A percentile compares a stretch with the other conserved stretches of the same genome.
Conservation (phyloP, 2,113 vertebrate species). For the Siphamia tubifer region DNA sequence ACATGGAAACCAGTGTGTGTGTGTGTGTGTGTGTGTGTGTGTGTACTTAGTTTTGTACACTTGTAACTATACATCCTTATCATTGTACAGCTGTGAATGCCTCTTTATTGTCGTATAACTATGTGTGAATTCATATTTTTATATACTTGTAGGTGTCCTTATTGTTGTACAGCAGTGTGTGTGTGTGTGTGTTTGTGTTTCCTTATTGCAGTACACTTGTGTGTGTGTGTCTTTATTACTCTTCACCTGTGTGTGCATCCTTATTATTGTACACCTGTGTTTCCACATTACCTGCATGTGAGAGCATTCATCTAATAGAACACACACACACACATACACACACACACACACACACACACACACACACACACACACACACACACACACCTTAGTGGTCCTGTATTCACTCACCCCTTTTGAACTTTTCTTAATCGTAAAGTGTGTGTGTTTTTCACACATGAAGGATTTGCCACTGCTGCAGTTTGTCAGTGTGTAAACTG, state of each 20-base stretch:
- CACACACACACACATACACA: too few species aligned
- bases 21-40: slow-evolving; percentile 2
- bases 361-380: too few species aligned
- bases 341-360: too few species aligned
- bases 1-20: too few species aligned
- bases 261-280: background rate
- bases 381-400: slow-evolving; percentile 31
- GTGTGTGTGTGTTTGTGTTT: background rate
- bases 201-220: background rate
- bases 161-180: background rate
- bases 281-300: slow-evolving; percentile 3
- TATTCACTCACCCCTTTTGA: slow-evolving; percentile 45
- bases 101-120: background rate
- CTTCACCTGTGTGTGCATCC: too few species aligned
- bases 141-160: background rate
- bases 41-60: too few species aligned
- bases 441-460: background rate
- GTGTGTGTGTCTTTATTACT: too few species aligned
- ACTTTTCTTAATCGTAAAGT: background rate
- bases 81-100: background rate
- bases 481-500: background rate
- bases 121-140: slow-evolving; percentile 3
- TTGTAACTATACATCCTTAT: too few species aligned
- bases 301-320: slow-evolving; percentile 29
- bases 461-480: too few species aligned